These are phyloP conservation scores for Pachydiplax longipennis DNA, from an alignment of 2,888 invertebrate species.

Conservation along the genomic window DNA sequence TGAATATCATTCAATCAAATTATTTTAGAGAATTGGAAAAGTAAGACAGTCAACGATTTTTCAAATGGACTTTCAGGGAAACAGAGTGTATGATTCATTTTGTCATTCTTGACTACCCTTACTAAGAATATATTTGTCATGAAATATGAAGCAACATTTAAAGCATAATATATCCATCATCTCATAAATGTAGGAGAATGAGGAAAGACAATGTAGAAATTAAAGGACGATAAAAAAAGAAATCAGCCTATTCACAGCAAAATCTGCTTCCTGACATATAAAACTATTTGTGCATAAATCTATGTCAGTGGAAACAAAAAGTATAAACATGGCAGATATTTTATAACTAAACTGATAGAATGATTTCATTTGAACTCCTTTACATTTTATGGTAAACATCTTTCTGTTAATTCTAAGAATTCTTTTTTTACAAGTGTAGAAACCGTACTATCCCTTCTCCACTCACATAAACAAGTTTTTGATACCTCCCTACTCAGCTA, in stretches of 20 bases:
- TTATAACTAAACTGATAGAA: neutral
- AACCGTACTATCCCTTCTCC: constrained; percentile 28
- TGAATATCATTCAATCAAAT: neutral
- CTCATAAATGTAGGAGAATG: constrained; percentile 1
- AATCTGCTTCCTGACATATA: neutral
- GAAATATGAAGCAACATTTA: constrained; percentile 31
- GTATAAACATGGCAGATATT: neutral
- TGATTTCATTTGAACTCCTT: neutral
- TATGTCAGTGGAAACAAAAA: neutral
- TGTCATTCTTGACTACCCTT: neutral
- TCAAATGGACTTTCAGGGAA: neutral
- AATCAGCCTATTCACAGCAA: constrained; percentile 32
- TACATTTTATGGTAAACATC: neutral
- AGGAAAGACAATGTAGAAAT: neutral
- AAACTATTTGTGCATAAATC: constrained; percentile 25
- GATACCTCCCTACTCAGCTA: neutral
- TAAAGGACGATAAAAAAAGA: neutral
- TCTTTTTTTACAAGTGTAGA: neutral
- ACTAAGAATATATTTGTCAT: constrained; percentile 17
- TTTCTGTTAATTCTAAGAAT: neutral
- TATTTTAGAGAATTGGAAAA: neutral
- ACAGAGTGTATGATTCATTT: neutral
- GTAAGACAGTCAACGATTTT: neutral
- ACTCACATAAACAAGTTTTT: neutral
- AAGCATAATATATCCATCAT: constrained; percentile 14